Conservation (phyloP, 37 sponge, comb jelly and placozoan species). For the Aplysina aerophoba region DNA sequence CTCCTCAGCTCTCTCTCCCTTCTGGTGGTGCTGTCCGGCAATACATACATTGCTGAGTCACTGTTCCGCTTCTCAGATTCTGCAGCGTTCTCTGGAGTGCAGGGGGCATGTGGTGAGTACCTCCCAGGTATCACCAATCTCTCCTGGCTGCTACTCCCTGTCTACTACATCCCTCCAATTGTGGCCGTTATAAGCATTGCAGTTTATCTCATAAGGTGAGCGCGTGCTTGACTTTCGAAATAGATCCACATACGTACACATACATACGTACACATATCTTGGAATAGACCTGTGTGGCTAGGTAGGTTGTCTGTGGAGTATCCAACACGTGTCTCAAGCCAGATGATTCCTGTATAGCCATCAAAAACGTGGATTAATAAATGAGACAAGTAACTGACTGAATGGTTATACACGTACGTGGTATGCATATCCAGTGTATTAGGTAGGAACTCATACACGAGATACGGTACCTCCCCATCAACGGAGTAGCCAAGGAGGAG, state of each 20-base stretch:
- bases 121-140: conserved; percentile 35
- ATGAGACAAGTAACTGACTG: too few relatives aligned
- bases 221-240: not conserved
- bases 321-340: too few relatives aligned
- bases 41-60: conserved; percentile 12
- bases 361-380: too few relatives aligned
- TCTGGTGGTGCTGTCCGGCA: conserved; percentile 46
- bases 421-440: too few relatives aligned
- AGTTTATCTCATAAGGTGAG: not conserved
- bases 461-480: conserved; percentile 37
- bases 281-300: too few relatives aligned
- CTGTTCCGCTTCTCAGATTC: not conserved
- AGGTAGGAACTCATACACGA: conserved; percentile 85
- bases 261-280: too few relatives aligned
- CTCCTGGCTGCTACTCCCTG: conserved; percentile 17
- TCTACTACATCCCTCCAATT: conserved; percentile 62
- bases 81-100: not conserved
- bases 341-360: too few relatives aligned
- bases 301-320: too few relatives aligned
- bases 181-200: conserved; percentile 30
- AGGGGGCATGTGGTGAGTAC: not conserved
- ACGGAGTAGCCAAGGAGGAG: conserved; percentile 68
- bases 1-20: conserved; percentile 31
- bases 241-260: too few relatives aligned
- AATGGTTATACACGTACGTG: too few relatives aligned